Evolutionary conservation across 2,888 invertebrate species (phyloP).

Genomic region (Drosophila melanosoma): DNA sequence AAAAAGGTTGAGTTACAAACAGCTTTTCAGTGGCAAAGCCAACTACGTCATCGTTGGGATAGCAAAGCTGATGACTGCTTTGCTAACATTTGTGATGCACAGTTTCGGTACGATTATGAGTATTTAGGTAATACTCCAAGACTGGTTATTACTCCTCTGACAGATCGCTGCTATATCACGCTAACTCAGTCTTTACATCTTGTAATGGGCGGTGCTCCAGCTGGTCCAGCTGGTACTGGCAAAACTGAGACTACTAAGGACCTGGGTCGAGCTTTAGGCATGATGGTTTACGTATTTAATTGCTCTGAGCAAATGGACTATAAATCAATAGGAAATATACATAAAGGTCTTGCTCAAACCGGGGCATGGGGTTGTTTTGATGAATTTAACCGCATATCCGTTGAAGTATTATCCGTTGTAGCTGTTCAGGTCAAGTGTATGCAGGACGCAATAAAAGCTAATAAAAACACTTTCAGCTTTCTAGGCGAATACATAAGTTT

Average conservation of each 20-base stretch:
- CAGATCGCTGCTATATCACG: constrained; percentile 94
- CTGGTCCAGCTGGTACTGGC: constrained; percentile 86
- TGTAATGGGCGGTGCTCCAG: constrained; percentile 98
- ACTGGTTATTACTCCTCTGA: constrained; percentile 88
- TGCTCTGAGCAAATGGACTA: constrained; percentile 99
- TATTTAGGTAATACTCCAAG: constrained; percentile 97
- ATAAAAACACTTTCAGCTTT: constrained; percentile 92
- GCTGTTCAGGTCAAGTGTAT: constrained; percentile 96
- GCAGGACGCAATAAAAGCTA: constrained; percentile 93
- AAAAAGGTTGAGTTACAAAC: constrained; percentile 92
- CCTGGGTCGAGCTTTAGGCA: constrained; percentile 95
- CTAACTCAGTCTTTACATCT: constrained; percentile 95
- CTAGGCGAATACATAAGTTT: constrained; percentile 92
- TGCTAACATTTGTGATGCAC: constrained; percentile 97
- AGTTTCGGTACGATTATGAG: constrained; percentile 95
- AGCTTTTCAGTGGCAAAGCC: constrained; percentile 96
- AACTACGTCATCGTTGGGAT: constrained; percentile 94
- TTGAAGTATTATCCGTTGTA: constrained; percentile 97
- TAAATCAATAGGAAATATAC: constrained; percentile 97
- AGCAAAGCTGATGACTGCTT: constrained; percentile 91
- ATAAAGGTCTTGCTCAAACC: constrained; percentile 89
- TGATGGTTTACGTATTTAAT: constrained; percentile 99
- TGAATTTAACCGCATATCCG: constrained; percentile 97
- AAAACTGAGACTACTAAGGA: constrained; percentile 99
- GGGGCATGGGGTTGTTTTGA: constrained; percentile 99